Evolutionary conservation across 2,113 vertebrate genomes (phyloP).

Genomic region (Verasper variegatus): DNA sequence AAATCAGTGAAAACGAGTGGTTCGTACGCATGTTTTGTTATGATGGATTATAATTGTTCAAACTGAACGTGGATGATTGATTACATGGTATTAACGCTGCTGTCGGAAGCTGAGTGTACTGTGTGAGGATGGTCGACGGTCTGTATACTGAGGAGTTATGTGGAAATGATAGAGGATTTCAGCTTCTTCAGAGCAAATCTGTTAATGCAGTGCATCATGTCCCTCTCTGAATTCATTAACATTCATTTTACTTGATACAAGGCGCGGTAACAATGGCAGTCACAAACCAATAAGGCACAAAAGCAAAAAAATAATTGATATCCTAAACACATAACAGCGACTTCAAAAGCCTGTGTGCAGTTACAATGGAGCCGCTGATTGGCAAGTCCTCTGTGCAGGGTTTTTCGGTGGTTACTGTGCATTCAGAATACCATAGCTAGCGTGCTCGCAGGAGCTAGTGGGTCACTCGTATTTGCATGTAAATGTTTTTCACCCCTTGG

Average conservation of each 20-base stretch:
- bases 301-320: constrained; percentile 65
- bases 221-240: constrained; percentile 56
- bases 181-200: constrained; percentile 64
- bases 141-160: constrained; percentile 42
- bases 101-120: constrained; percentile 52
- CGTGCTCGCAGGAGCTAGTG: constrained; percentile 57
- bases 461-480: constrained; percentile 83
- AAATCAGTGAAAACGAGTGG: constrained; percentile 17
- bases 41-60: constrained; percentile 5
- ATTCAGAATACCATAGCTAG: constrained; percentile 63
- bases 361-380: constrained; percentile 69
- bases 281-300: constrained; percentile 55
- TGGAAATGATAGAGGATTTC: constrained; percentile 48
- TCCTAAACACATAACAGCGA: constrained; percentile 54
- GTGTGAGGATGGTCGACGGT: constrained; percentile 5
- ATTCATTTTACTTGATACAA: constrained; percentile 46
- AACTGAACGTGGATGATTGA: constrained; percentile 57
- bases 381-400: constrained; percentile 56
- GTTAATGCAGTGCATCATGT: constrained; percentile 53
- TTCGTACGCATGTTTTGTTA: too few relatives aligned
- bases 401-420: constrained; percentile 58
- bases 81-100: constrained; percentile 51
- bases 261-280: constrained; percentile 44
- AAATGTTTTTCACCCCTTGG: constrained; percentile 80
- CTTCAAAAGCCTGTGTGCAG: constrained; percentile 54